These are phyloP conservation scores for Alexandromys fortis DNA, from an alignment of 2,113 vertebrate species.

Conservation along the genomic window DNA sequence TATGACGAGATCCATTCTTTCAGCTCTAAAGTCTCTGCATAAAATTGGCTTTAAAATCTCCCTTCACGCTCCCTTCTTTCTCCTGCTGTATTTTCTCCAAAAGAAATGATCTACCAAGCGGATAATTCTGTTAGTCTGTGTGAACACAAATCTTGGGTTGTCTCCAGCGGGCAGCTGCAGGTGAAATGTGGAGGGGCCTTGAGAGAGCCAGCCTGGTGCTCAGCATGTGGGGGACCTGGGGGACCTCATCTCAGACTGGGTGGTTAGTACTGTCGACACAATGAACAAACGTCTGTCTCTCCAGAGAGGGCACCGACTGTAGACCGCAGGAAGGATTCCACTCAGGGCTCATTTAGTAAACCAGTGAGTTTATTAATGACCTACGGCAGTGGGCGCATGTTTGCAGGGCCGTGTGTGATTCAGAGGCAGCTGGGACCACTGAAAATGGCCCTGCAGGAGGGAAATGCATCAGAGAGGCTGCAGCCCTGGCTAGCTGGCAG, in stretches of 20 bases:
- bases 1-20: neutral
- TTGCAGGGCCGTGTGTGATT: neutral
- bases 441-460: too few species aligned
- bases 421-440: neutral
- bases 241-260: neutral
- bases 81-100: slow-evolving; percentile 17
- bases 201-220: neutral
- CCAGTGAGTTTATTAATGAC: neutral
- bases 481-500: neutral
- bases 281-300: neutral
- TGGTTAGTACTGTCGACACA: neutral
- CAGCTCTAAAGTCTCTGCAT: neutral
- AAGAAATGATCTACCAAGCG: neutral
- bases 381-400: neutral
- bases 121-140: neutral
- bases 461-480: neutral
- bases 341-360: neutral
- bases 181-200: neutral
- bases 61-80: neutral
- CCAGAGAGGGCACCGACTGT: neutral
- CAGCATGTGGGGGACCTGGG: accelerated
- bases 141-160: neutral
- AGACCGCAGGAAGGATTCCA: neutral
- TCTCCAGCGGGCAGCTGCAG: neutral
- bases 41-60: neutral